These are phyloP conservation scores for Caenorhabditis remanei DNA, from an alignment of 1,140 invertebrate genomes.

Conservation along the genomic window DNA sequence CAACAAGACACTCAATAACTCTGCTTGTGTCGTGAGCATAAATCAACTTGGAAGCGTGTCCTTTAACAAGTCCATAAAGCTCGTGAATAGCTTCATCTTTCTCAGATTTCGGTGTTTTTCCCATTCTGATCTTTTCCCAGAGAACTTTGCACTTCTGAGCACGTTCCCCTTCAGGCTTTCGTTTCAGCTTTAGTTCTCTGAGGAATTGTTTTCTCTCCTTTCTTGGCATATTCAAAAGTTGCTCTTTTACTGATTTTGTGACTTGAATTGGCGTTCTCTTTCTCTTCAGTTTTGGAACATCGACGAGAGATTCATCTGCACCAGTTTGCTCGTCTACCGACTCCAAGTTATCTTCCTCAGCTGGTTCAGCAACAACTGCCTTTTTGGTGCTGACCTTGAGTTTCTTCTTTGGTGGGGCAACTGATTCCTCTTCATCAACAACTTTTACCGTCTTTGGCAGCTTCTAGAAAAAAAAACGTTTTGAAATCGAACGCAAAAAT, in stretches of 20 bases:
- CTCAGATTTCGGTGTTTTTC: conserved; percentile 80
- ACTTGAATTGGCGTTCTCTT: conserved; percentile 42
- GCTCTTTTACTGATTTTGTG: conserved; percentile 64
- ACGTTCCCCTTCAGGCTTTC: conserved; percentile 57
- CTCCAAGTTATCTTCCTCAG: conserved; percentile 5
- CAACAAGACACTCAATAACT: conserved; percentile 89
- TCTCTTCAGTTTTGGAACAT: conserved; percentile 48
- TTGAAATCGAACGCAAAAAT: not conserved
- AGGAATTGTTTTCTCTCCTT: conserved; percentile 68
- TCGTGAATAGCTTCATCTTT: conserved; percentile 83
- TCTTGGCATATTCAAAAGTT: conserved; percentile 65
- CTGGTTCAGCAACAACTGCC: not conserved
- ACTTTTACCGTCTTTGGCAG: conserved; percentile 40
- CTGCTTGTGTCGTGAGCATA: conserved; percentile 89
- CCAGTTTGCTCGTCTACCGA: conserved; percentile 25
- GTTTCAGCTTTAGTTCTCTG: conserved; percentile 63
- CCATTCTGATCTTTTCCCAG: conserved; percentile 68
- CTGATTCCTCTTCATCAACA: conserved; percentile 45
- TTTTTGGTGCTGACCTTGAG: not conserved
- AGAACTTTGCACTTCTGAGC: conserved; percentile 63
- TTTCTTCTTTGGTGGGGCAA: conserved; percentile 48
- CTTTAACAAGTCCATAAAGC: conserved; percentile 84
- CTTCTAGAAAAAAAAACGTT: conserved; percentile 12
- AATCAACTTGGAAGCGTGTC: conserved; percentile 83
- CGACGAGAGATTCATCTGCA: conserved; percentile 15